A percentile compares a stretch with the other conserved stretches of the same genome.
phyloP scores from a whole-genome alignment of 2,888 invertebrate species.

The Heliconius sara region DNA sequence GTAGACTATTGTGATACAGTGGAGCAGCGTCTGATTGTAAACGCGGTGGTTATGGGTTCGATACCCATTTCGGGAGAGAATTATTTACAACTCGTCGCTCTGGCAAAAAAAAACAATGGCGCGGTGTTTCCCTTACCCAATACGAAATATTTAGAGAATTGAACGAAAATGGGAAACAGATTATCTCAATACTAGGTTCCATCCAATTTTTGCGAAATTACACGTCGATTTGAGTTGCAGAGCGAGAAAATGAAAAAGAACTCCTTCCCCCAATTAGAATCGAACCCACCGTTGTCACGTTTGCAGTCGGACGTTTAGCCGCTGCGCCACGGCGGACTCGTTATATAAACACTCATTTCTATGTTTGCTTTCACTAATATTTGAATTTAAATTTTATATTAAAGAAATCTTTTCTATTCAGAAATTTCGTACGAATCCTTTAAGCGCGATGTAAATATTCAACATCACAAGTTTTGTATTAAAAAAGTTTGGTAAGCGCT shows the following conservation, averaged over 20 bases:
- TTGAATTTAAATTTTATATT: background rate
- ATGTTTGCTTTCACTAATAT: background rate
- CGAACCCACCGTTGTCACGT: background rate
- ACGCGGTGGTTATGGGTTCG: too few species aligned
- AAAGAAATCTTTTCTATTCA: constrained; percentile 6
- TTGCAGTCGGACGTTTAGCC: background rate
- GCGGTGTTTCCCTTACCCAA: too few species aligned
- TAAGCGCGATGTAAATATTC: constrained; percentile 9
- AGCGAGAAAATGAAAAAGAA: too few species aligned
- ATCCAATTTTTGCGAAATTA: too few species aligned
- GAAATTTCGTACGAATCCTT: background rate
- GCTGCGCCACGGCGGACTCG: background rate
- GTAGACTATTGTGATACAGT: background rate
- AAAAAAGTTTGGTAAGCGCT: constrained; percentile 12
- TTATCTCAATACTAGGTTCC: too few species aligned
- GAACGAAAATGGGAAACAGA: too few species aligned
- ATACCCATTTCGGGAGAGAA: too few species aligned
- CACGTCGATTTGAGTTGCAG: too few species aligned
- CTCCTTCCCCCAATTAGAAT: background rate
- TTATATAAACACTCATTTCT: background rate
- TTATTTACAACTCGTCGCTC: too few species aligned
- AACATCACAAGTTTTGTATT: constrained; percentile 15
- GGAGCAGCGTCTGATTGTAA: too few species aligned
- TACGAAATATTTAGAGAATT: too few species aligned
- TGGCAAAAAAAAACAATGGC: too few species aligned